These are phyloP conservation scores for Prunella himalayana DNA, from an alignment of 2,113 vertebrate species.

Conservation along the genomic window DNA sequence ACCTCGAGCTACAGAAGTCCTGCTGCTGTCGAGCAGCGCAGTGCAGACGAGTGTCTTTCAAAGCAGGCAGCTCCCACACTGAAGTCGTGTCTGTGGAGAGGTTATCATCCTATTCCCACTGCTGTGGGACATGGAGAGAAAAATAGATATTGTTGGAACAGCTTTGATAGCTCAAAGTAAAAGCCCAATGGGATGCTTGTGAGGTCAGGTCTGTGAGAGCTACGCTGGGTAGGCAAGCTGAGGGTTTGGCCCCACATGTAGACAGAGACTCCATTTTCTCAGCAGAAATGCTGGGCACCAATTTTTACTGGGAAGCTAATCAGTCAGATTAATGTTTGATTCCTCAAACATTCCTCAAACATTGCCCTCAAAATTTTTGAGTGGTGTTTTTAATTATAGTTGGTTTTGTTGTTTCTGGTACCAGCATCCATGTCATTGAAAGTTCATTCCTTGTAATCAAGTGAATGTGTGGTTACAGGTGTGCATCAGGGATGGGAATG, in stretches of 20 bases:
- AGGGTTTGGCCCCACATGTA: background rate
- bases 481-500: background rate
- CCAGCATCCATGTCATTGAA: background rate
- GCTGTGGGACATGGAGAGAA: background rate
- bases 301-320: background rate
- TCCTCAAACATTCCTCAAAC: too few species aligned
- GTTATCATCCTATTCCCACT: background rate
- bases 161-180: background rate
- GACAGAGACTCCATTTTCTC: background rate
- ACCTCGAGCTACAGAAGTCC: background rate
- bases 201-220: background rate
- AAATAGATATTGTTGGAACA: background rate
- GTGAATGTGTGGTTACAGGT: background rate
- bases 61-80: background rate
- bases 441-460: background rate
- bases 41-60: background rate
- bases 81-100: background rate
- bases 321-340: background rate
- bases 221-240: background rate
- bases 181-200: background rate
- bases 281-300: background rate
- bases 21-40: background rate
- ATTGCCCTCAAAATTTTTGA: background rate
- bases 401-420: background rate
- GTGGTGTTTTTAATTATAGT: constrained; percentile 3